Evolutionary conservation across 2,113 vertebrate species (phyloP).

Genomic region (Zeus faber): DNA sequence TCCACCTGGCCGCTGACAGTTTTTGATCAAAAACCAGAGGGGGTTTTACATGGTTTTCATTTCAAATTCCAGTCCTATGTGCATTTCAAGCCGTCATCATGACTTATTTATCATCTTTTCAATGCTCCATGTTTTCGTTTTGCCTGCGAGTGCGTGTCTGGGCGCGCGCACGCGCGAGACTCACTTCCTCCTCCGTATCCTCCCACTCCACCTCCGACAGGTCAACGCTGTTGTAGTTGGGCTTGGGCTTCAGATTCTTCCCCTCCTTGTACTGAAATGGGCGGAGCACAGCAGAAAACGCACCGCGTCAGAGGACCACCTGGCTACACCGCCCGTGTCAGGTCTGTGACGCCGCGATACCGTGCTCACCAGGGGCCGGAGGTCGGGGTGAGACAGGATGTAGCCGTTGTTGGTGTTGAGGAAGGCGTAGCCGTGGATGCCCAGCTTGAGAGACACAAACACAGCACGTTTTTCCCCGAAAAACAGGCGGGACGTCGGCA

Average conservation of each 20-base stretch:
- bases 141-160: not conserved
- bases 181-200: conserved; percentile 84
- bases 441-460: conserved; percentile 75
- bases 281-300: not conserved
- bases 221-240: conserved; percentile 96
- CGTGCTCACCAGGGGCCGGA: conserved; percentile 85
- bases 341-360: not conserved
- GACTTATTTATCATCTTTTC: too few species aligned
- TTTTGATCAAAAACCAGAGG: too few species aligned
- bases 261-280: conserved; percentile 86
- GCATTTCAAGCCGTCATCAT: too few species aligned
- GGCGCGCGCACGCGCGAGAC: conserved; percentile 9
- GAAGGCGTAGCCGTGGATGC: conserved; percentile 91
- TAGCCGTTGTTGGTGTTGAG: conserved; percentile 95
- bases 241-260: conserved; percentile 89
- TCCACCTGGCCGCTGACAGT: too few species aligned
- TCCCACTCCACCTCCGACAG: conserved; percentile 95
- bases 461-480: too few species aligned
- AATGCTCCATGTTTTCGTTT: too few species aligned
- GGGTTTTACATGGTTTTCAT: too few species aligned
- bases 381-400: conserved; percentile 94
- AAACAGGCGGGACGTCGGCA: too few species aligned
- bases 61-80: too few species aligned
- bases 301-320: too few species aligned
- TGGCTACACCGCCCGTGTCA: too few species aligned